Evolutionary conservation across 2,888 invertebrate species (phyloP), one percentile per base, ranked within the genome.

Genomic region (Furcula furcula): DNA sequence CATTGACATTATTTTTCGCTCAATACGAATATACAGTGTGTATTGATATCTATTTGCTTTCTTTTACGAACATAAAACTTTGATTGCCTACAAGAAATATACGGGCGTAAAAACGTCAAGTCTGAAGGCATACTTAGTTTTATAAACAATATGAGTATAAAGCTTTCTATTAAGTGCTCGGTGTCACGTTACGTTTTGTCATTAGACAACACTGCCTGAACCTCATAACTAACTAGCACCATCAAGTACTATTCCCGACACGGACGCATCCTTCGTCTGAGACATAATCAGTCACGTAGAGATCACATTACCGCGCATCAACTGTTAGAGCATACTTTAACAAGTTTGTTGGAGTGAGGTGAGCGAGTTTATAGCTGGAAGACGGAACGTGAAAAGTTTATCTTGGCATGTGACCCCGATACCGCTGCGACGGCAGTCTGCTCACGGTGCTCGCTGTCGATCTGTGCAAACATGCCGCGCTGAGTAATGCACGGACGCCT

Each of bases 381-480:
- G 62, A 64, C 50, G 59, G 70, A 64, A 70, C 69, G 72, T 68
- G 70, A 69, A 68, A 67, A 73, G 72, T 76, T 76, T 76, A 70
- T 72, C 70, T 72, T 70, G 63, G 66, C 66, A 66, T 70, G 68
- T 80, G 83, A 83, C 84, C 83, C 69, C 78, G 69, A 77, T 84
- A 70, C 65, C 42, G 34, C 34, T 34, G 40, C 62, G 56, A 51
- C 57, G 70, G 71, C 66, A 82, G 77, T 77, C 78, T 55, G 71
- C 74, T 72, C 82, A 78, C 80, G 80, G 64, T 71, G 74, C 70
- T 65, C 71, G 74, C 70, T 65, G 76, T 70, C 79, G 79, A 81
- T 82, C 82, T 80, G 79, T 75, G 76, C 83, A 83, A 84, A 85
- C 83, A 79, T 75, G 72, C 74, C 73, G 67, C 71, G 74, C 79